A percentile compares a stretch with the other conserved stretches of the same genome.
These are phyloP conservation scores for Hirtodrosophila histrioides DNA, from an alignment of 2,888 invertebrate genomes.

Conservation along the genomic window DNA sequence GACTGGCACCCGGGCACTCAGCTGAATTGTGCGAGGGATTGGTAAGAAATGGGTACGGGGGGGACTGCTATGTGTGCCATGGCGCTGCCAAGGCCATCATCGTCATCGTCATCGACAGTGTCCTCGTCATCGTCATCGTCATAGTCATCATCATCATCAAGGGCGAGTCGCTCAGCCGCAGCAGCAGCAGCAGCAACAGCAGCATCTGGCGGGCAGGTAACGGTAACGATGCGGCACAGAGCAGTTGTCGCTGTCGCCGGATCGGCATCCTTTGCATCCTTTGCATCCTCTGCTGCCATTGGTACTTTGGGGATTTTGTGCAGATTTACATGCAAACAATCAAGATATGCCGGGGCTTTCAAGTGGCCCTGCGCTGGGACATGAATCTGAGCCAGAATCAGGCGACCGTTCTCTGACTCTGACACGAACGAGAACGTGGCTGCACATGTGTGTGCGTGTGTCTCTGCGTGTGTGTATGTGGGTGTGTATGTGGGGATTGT, in stretches of 20 bases:
- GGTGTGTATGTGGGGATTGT: conserved; percentile 21
- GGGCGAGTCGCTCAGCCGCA: conserved; percentile 12
- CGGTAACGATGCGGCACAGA: conserved; percentile 42
- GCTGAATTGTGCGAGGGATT: conserved; percentile 74
- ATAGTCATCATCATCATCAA: conserved; percentile 16
- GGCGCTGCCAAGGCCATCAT: conserved; percentile 51
- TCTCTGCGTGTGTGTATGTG: conserved; percentile 2
- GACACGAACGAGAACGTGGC: neutral
- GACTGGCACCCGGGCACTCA: conserved; percentile 63
- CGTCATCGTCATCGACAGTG: conserved; percentile 23
- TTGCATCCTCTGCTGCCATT: conserved; percentile 44
- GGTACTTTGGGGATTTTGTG: conserved; percentile 79
- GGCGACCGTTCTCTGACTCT: neutral
- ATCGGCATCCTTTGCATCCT: conserved; percentile 48
- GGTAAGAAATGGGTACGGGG: conserved; percentile 31
- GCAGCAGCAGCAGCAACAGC: too few relatives aligned
- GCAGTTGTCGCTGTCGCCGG: conserved; percentile 39
- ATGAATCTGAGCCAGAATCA: conserved; percentile 48
- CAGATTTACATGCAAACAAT: conserved; percentile 81
- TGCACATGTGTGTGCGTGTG: conserved; percentile 1
- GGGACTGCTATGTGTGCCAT: conserved; percentile 30
- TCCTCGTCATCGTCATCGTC: conserved; percentile 31
- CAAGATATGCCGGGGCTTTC: conserved; percentile 77
- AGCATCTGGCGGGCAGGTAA: conserved; percentile 16
- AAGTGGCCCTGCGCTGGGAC: conserved; percentile 68